Percentiles rank a stretch among this genome's conserved stretches.
Evolutionary conservation across 1,140 invertebrate species (phyloP).

Genomic region (Procambarus clarkii): DNA sequence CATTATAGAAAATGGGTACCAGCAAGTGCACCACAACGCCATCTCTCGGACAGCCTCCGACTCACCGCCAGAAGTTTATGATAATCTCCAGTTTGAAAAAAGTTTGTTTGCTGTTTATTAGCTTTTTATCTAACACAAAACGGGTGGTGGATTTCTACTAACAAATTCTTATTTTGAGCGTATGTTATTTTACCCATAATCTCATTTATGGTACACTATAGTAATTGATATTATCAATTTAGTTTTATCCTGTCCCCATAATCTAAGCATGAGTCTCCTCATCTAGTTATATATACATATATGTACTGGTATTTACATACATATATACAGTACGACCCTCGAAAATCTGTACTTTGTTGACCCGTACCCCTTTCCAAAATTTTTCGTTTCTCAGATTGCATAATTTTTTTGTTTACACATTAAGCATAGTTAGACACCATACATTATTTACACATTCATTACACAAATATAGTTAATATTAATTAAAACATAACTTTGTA

Average conservation of each 20-base stretch:
- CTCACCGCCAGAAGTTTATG: conserved; percentile 55
- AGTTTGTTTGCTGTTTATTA: conserved; percentile 39
- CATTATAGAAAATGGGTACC: conserved; percentile 30
- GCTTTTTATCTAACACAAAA: conserved; percentile 24
- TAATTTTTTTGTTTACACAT: too few relatives aligned
- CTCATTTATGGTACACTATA: background rate
- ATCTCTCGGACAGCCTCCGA: conserved; percentile 23
- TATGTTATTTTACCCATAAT: background rate
- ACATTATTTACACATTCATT: too few relatives aligned
- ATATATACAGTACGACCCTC: too few relatives aligned
- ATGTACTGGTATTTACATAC: too few relatives aligned
- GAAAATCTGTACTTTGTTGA: too few relatives aligned
- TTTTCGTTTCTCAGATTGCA: too few relatives aligned
- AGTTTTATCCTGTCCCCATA: background rate
- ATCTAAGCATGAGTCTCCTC: background rate
- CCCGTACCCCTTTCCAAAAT: too few relatives aligned
- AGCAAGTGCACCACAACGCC: background rate
- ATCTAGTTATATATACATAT: background rate
- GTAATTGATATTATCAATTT: too few relatives aligned
- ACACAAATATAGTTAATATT: too few relatives aligned
- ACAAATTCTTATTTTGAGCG: background rate
- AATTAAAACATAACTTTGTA: too few relatives aligned
- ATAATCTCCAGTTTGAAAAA: conserved; percentile 61
- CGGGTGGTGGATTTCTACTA: conserved; percentile 38
- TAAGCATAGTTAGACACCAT: too few relatives aligned